These are phyloP conservation scores for Amphiprion clarkii DNA, from an alignment of 2,797 vertebrate species.

Conservation along the genomic window DNA sequence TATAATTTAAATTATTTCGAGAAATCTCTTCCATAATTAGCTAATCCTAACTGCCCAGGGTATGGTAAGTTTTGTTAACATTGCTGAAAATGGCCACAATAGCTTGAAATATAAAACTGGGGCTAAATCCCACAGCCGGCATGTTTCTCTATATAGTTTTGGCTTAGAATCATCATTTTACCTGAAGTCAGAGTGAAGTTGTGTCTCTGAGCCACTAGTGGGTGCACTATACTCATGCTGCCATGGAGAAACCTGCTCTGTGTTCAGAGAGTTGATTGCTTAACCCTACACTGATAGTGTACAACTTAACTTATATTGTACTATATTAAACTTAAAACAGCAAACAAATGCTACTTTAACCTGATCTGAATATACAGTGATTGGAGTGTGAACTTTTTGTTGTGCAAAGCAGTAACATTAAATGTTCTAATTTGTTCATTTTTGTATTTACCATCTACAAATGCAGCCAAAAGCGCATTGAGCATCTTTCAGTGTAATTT, in stretches of 20 bases:
- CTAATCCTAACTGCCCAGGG: too few species aligned
- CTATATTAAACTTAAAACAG: neutral
- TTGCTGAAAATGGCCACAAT: neutral
- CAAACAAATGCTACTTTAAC: neutral
- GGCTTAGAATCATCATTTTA: neutral
- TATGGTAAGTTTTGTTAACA: neutral
- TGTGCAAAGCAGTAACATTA: neutral
- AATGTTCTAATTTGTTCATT: too few species aligned
- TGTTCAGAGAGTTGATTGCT: conserved; percentile 16
- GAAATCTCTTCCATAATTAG: neutral
- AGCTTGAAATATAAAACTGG: neutral
- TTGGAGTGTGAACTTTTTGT: neutral
- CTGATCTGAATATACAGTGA: neutral
- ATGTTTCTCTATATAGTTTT: neutral
- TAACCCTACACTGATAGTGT: conserved; percentile 4
- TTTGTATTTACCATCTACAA: neutral
- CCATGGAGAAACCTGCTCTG: neutral
- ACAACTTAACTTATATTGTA: conserved; percentile 15
- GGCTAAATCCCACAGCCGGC: neutral
- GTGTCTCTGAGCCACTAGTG: conserved; percentile 79
- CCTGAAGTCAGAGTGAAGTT: conserved; percentile 28
- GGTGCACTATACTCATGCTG: conserved; percentile 69
- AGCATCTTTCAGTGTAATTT: neutral
- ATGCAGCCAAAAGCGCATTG: too few species aligned
- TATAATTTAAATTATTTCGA: neutral